Conservation (phyloP, 2,113 vertebrate species). For the Talpa occidentalis region DNA sequence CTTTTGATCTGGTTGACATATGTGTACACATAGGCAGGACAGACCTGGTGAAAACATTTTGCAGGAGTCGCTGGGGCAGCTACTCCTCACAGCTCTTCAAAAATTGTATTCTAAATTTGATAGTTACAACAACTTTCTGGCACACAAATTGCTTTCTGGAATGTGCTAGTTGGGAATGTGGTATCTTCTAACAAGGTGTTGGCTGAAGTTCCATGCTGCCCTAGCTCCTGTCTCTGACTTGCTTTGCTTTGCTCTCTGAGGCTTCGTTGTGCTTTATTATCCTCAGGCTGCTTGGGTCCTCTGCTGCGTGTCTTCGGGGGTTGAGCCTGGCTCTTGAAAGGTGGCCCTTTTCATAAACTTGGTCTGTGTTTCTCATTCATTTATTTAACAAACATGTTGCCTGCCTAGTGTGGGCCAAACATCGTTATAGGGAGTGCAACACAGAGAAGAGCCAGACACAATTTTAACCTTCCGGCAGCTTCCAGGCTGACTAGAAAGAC, state of each 20-base stretch:
- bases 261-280: too few relatives aligned
- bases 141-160: background rate
- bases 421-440: background rate
- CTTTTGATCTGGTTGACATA: background rate
- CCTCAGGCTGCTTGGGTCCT: too few relatives aligned
- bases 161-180: background rate
- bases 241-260: background rate
- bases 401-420: background rate
- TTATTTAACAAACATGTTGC: background rate
- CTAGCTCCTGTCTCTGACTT: background rate
- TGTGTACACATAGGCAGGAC: background rate
- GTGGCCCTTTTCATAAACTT: background rate
- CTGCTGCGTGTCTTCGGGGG: background rate
- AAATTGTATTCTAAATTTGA: background rate
- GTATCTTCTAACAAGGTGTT: background rate
- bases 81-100: background rate
- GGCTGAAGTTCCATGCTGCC: background rate
- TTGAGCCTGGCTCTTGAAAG: slow-evolving; percentile 24
- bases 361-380: background rate
- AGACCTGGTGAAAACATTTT: background rate
- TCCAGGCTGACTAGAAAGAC: background rate
- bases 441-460: background rate
- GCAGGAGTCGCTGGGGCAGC: background rate
- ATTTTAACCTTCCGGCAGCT: background rate
- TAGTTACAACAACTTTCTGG: background rate